Conservation (phyloP, 2,888 invertebrate species). For the Ophion slaviceki region DNA sequence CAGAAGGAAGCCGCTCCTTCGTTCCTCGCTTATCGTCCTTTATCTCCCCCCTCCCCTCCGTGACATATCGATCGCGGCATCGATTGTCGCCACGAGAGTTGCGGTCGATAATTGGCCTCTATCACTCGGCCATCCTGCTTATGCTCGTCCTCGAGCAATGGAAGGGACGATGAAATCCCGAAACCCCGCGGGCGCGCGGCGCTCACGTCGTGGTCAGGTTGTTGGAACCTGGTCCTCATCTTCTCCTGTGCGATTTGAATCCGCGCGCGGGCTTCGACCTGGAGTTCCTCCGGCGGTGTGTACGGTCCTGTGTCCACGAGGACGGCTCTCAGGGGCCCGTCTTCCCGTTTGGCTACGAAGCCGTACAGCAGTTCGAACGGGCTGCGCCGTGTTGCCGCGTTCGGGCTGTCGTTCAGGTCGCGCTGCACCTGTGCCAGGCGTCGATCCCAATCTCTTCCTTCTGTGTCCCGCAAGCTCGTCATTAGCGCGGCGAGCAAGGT, state of each 20-base stretch:
- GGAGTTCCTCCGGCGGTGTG: neutral
- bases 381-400: constrained; percentile 59
- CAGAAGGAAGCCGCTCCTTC: no score
- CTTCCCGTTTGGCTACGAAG: constrained; percentile 13
- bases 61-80: no score
- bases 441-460: constrained; percentile 28
- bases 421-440: constrained; percentile 52
- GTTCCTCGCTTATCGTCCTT: no score
- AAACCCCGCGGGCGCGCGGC: neutral
- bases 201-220: neutral
- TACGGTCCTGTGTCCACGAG: neutral
- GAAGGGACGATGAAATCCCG: neutral
- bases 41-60: no score
- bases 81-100: no score
- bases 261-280: neutral
- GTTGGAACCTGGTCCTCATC: no score
- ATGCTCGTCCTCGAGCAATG: constrained; percentile 5
- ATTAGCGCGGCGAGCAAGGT: constrained; percentile 50
- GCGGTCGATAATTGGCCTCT: no score
- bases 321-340: neutral
- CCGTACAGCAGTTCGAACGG: constrained; percentile 65
- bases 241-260: no score
- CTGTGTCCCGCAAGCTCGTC: constrained; percentile 22
- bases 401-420: constrained; percentile 57
- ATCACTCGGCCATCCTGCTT: neutral